Base-by-base conservation (phyloP, 2,113 vertebrate species). In the Pseudopipra pipra region DNA sequence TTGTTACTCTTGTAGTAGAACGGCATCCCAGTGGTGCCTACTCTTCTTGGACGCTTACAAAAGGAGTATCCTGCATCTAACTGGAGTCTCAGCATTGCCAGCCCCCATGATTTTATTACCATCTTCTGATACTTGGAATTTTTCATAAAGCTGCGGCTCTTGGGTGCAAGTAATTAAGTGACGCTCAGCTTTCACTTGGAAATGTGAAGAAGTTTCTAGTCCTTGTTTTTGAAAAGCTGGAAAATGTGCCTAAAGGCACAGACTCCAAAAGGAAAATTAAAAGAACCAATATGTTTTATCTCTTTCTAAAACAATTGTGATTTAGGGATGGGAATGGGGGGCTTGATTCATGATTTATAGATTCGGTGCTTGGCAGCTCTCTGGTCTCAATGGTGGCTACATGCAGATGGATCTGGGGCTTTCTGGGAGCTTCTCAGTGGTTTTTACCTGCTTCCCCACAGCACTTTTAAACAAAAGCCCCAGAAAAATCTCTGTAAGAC, bases 191-290 rank as follows among this genome's bases (percentile, higher is more conserved):
- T 96, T 96, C 88, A 62, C 86, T 87, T 54, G 84, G 83, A 77
- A 92, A 93, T 78, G 47, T 86, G 81, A 85, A 55, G 84, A 86
- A 88, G 65, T 84, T 96, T 90, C 88, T 72, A 81, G 72, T 12
- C 70, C 30, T 47, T 2, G 80, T 72, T 90, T 84, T 49, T 75
- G 70, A 90, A 92, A 90, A 90, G 75, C 68, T 75, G 73, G 61
- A 93, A 93, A 90, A 89, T 49, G 54, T 72, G 92, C 95, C 92
- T 85, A 54, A 82, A 94, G 95, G 92, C 92, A 89, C 84, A 89
- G 65, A 39, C 86, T 94, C 90, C 80, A 90, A 96, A 77, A 94
- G 90, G 88, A 83, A 89, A 77, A 72, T 96, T 97, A 93, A 87
- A 92, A 96, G 61, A 93, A 92, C 85, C 65, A 92, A 95, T 93